Base-by-base conservation (phyloP, 2,797 vertebrate species). In the Anomalospiza imberbis region DNA sequence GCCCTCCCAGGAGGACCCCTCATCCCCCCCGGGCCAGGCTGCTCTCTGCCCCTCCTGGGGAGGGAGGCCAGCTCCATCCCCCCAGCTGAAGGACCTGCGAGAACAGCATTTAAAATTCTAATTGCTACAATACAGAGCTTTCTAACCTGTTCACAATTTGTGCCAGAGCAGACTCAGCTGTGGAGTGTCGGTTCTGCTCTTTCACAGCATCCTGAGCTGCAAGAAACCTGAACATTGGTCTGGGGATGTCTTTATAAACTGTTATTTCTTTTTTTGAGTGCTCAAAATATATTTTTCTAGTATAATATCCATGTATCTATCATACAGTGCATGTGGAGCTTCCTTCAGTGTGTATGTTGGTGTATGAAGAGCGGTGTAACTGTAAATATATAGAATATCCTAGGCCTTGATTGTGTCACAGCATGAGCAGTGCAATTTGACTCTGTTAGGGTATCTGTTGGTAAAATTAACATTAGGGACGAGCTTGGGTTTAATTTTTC, bases 181-280 rank as follows among this genome's bases (percentile, higher is more conserved):
- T 6, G 47, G 18, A 47, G 16, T 14, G 32, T 17, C 65, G 5
- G 29, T 36, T 53, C 8, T 4, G 42, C 31, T 88, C 48, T 68
- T 81, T 29, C 25, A 12, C 44, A 60, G 62, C 44, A 48, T 7
- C 32, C 45, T 13, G 11, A 84, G 70, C 11, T 51, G 29, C 26
- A 18, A 9, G 13, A 11, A 58, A 12, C 2, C 44, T 31, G 17
- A 32, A 7, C 0, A 11, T 19, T 2, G 0, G 5, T 3, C 15
- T 24, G 48, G 12, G n/a, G 31, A 8, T 34, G 15, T 32, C 40
- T 44, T 3, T 32, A 12, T 7, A 32, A 75, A 42, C 18, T 18
- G 7, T 10, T 53, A 0, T 1, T 16, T n/a, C 50, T n/a, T n/a
- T 50, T 65, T 19, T 44, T 44, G 45, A 12, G 10, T 5, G 6